These are phyloP conservation scores for Etheostoma cragini DNA, from an alignment of 2,113 vertebrate genomes.

Conservation along the genomic window DNA sequence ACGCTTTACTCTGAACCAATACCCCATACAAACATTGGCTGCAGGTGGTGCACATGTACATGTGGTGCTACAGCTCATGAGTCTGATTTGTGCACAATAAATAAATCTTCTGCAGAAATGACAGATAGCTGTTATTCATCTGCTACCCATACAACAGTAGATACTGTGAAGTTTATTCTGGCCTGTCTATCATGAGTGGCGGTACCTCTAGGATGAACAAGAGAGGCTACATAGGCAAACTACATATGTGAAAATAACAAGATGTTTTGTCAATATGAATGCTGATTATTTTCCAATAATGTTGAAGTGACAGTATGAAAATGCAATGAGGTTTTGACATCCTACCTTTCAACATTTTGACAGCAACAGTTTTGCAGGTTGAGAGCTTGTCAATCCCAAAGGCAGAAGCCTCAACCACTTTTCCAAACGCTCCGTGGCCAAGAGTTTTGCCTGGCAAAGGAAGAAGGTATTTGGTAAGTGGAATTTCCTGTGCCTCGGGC, in stretches of 20 bases:
- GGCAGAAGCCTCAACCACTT: conserved; percentile 95
- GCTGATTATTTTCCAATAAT: not conserved
- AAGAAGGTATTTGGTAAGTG: conserved; percentile 38
- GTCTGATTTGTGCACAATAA: conserved; percentile 28
- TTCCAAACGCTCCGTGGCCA: conserved; percentile 95
- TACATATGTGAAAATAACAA: not conserved
- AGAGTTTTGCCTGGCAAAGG: conserved; percentile 91
- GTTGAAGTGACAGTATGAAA: not conserved
- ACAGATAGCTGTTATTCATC: conserved; percentile 50
- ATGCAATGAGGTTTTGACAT: not conserved
- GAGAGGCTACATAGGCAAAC: not conserved
- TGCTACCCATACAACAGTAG: conserved; percentile 13
- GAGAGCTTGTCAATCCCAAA: conserved; percentile 97
- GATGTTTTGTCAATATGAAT: not conserved
- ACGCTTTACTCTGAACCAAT: conserved; percentile 42
- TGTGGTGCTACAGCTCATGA: conserved; percentile 40
- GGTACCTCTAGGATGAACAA: not conserved
- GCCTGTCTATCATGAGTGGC: not conserved
- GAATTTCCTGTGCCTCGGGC: conserved; percentile 40
- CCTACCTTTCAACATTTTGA: conserved; percentile 97
- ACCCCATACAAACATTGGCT: conserved; percentile 58
- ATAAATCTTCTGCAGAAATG: conserved; percentile 45
- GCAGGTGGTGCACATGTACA: conserved; percentile 35
- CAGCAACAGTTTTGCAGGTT: conserved; percentile 96
- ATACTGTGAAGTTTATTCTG: conserved; percentile 9